These are phyloP conservation scores for Trematocara nigrifrons DNA, from an alignment of 2,113 vertebrate genomes.

Conservation along the genomic window DNA sequence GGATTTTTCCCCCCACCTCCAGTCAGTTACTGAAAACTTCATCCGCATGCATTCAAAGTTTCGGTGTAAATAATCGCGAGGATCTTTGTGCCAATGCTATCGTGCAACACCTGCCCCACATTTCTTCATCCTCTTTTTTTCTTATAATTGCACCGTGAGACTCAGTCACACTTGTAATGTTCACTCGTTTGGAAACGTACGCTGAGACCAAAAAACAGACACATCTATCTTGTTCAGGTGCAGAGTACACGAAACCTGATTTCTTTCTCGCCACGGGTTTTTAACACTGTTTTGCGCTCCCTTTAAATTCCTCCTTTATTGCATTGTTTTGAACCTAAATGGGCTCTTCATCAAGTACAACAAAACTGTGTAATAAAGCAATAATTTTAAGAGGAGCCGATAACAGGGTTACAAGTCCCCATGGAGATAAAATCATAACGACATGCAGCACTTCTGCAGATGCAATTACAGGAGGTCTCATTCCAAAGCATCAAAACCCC, in stretches of 20 bases:
- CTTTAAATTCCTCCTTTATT: not conserved
- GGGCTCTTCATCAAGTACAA: not conserved
- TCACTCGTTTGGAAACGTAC: not conserved
- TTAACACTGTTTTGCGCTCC: not conserved
- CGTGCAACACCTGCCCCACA: not conserved
- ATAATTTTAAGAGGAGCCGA: not conserved
- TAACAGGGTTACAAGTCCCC: not conserved
- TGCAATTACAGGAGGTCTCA: not conserved
- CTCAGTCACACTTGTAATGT: not conserved
- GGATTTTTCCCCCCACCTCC: not conserved
- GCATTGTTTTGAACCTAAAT: not conserved
- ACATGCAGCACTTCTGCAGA: not conserved
- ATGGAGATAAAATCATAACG: not conserved
- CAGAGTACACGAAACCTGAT: not conserved
- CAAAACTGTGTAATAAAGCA: not conserved
- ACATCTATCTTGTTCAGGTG: not conserved
- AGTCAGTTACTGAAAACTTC: not conserved
- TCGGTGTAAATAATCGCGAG: not conserved
- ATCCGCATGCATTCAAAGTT: not conserved
- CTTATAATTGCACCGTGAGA: not conserved
- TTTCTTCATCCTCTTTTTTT: not conserved
- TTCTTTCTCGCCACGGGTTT: not conserved
- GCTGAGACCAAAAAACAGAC: not conserved
- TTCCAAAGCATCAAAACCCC: not conserved
- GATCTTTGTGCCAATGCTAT: not conserved